Evolutionary conservation across 2,113 vertebrate genomes (phyloP).

Genomic region (Lophochroa leadbeateri): DNA sequence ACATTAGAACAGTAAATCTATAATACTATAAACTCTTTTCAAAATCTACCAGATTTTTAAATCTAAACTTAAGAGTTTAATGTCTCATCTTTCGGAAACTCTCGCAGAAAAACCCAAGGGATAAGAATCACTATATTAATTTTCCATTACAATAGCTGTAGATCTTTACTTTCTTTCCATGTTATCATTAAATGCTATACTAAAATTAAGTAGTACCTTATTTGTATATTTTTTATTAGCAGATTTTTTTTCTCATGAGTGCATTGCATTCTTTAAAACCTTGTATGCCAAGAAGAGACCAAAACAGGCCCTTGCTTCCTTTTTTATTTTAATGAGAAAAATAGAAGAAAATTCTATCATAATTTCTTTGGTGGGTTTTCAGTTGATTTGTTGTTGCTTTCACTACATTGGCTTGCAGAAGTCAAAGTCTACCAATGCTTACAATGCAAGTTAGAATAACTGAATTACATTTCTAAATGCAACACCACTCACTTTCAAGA

Average conservation of each 20-base stretch:
- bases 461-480: not conserved
- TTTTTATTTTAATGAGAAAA: not conserved
- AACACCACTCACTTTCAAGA: not conserved
- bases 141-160: not conserved
- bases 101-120: not conserved
- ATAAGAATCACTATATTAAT: not conserved
- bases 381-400: not conserved
- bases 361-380: not conserved
- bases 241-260: not conserved
- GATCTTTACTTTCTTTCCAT: not conserved
- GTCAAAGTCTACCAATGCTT: not conserved
- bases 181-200: not conserved
- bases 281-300: not conserved
- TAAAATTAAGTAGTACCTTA: not conserved
- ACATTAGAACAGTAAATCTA: not conserved
- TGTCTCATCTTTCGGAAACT: not conserved
- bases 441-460: not conserved
- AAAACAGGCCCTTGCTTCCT: not conserved
- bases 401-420: not conserved
- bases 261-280: not conserved
- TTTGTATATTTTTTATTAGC: not conserved
- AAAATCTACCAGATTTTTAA: not conserved
- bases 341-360: not conserved
- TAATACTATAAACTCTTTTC: not conserved
- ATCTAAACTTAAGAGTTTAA: not conserved